Percentiles rank a stretch among this genome's conserved stretches.
These are phyloP conservation scores for Abrostola triplasia DNA, from an alignment of 2,888 invertebrate species.

Conservation along the genomic window DNA sequence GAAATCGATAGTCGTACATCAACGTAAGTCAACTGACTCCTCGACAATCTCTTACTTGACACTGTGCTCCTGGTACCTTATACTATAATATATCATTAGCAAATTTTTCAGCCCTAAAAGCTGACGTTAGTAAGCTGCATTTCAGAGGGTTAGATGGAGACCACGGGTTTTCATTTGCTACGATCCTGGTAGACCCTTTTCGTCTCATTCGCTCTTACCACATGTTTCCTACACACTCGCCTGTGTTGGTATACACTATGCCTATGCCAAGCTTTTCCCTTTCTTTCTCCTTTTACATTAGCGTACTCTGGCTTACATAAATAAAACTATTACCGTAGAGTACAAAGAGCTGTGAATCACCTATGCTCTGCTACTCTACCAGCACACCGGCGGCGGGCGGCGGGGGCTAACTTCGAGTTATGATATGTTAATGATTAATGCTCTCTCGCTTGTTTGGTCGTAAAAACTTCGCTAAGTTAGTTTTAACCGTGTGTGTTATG, in stretches of 20 bases:
- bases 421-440: constrained; percentile 33
- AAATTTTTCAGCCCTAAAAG: neutral
- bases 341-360: constrained; percentile 1
- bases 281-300: too few species aligned
- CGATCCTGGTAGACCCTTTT: too few species aligned
- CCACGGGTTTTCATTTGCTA: too few species aligned
- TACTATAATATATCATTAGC: neutral
- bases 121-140: too few species aligned
- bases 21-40: constrained; percentile 4
- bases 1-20: constrained; percentile 9
- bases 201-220: too few species aligned
- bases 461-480: constrained; percentile 22
- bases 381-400: neutral
- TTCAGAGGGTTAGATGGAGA: too few species aligned
- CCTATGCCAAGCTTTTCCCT: too few species aligned
- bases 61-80: neutral
- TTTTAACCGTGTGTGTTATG: constrained; percentile 1
- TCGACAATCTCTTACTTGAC: neutral
- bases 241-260: too few species aligned
- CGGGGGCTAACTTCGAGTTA: constrained; percentile 25
- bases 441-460: constrained; percentile 9
- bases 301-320: too few species aligned
- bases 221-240: too few species aligned
- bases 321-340: too few species aligned
- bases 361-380: constrained; percentile 19